These are phyloP conservation scores for Grus americana DNA, from an alignment of 2,113 vertebrate genomes.

Conservation along the genomic window DNA sequence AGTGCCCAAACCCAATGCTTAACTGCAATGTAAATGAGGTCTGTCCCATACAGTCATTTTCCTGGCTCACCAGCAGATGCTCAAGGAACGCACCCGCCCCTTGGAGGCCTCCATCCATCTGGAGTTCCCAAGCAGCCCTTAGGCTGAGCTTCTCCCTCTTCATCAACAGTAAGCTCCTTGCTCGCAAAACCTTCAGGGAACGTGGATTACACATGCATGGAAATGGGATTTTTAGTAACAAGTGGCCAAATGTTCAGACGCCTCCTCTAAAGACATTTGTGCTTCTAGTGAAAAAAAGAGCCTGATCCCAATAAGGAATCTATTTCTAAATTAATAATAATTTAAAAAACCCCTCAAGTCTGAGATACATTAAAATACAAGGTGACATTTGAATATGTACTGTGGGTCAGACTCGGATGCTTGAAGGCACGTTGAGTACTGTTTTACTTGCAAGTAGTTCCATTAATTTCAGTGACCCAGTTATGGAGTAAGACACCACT, in stretches of 20 bases:
- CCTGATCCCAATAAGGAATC: conserved; percentile 8
- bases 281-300: neutral
- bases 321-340: conserved; percentile 54
- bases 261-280: conserved; percentile 31
- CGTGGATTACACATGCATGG: conserved; percentile 17
- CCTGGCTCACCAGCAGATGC: conserved; percentile 23
- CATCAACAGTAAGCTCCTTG: conserved; percentile 40
- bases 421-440: conserved; percentile 11
- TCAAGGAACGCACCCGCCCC: neutral
- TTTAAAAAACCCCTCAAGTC: neutral
- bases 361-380: conserved; percentile 45
- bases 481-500: conserved; percentile 14
- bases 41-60: neutral
- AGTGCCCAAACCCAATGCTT: neutral
- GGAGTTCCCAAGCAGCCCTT: conserved; percentile 20
- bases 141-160: conserved; percentile 27
- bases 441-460: conserved; percentile 45
- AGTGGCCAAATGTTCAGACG: conserved; percentile 35
- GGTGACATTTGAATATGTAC: conserved; percentile 56
- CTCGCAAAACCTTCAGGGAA: conserved; percentile 46
- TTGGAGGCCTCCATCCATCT: conserved; percentile 1
- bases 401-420: conserved; percentile 27
- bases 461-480: conserved; percentile 62
- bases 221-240: conserved; percentile 61
- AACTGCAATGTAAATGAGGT: neutral